phyloP scores from a whole-genome alignment of 2,113 vertebrate genomes.

The Hypocryptadius cinnamomeus region DNA sequence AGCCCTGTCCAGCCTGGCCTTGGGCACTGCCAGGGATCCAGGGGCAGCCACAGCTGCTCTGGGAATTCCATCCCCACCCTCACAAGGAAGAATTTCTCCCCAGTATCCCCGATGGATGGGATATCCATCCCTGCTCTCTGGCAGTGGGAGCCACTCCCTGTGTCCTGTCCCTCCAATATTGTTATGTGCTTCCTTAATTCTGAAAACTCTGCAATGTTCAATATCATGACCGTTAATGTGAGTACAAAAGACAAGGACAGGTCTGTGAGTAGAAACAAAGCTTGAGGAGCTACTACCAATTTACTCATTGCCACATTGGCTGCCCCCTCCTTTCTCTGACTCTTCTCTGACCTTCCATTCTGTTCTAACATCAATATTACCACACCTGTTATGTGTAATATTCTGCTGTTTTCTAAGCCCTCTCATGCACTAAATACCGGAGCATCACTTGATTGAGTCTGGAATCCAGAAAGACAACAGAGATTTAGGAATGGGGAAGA shows the following conservation, averaged over 20 bases:
- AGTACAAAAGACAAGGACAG: background rate
- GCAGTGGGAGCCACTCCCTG: background rate
- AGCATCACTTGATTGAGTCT: background rate
- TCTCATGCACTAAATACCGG: background rate
- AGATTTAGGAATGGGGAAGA: background rate
- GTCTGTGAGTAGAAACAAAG: background rate
- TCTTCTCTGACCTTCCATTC: background rate
- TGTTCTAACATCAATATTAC: background rate
- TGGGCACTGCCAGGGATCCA: background rate
- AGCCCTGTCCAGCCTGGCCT: background rate
- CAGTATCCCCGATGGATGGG: too few species aligned
- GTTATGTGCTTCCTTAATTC: background rate
- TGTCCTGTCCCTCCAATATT: background rate
- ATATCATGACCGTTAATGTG: background rate
- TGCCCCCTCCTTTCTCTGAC: background rate
- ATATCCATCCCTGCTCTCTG: background rate
- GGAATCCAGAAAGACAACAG: background rate
- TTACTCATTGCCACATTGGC: background rate
- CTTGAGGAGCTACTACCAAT: background rate
- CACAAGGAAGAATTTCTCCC: fast-evolving
- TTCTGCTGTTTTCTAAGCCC: background rate
- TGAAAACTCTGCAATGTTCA: background rate
- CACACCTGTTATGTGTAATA: background rate
- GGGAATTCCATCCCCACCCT: background rate
- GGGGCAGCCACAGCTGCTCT: background rate